Evolutionary conservation across 2,113 vertebrate genomes (phyloP).

Genomic region (Oreochromis spilurus): DNA sequence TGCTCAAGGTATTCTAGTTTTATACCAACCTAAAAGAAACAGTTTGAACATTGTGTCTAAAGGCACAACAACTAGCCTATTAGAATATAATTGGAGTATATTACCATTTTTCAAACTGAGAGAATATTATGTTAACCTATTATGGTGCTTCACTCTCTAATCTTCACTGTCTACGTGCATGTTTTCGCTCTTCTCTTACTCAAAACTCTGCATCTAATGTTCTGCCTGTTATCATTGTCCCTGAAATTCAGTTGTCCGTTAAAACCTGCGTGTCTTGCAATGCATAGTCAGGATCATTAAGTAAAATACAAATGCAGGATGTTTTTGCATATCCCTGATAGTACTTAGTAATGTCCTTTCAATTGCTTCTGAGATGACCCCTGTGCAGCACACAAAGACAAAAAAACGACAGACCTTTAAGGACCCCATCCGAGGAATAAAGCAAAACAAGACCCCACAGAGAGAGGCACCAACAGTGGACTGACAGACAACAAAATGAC

Average conservation of each 20-base stretch:
- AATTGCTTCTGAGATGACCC: not conserved
- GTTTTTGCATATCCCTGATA: not conserved
- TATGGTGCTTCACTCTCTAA: not conserved
- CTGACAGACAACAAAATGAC: not conserved
- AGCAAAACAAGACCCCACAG: not conserved
- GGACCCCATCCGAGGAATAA: not conserved
- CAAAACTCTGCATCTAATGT: not conserved
- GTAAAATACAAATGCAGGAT: not conserved
- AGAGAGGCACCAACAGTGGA: not conserved
- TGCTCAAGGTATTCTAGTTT: not conserved
- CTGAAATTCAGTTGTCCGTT: fast-evolving
- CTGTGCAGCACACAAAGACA: not conserved
- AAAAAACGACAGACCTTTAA: not conserved
- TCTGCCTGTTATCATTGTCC: not conserved
- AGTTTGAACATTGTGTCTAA: not conserved
- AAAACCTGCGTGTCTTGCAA: not conserved
- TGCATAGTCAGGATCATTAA: not conserved
- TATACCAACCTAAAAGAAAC: not conserved
- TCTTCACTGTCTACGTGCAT: not conserved
- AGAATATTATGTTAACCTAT: not conserved
- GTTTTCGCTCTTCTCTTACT: not conserved
- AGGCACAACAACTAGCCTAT: not conserved
- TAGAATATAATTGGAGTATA: not conserved
- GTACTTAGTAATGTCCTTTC: not conserved
- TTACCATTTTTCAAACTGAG: not conserved